Conservation (phyloP, 2,113 vertebrate species). For the Thoracochromis brauschi region DNA sequence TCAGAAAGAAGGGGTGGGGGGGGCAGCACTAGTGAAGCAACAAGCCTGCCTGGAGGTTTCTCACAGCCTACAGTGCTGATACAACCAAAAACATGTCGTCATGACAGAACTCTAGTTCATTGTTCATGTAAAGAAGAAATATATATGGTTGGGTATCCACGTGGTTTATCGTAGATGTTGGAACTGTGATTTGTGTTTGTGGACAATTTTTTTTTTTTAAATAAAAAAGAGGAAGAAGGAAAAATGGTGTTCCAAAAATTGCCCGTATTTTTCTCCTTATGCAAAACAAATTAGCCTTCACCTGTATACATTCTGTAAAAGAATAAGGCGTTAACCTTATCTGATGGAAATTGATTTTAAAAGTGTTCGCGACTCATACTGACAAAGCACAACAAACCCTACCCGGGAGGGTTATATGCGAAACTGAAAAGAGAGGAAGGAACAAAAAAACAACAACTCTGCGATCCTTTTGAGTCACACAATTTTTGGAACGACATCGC, state of each 20-base stretch:
- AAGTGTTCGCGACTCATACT: not conserved
- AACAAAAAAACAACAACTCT: not conserved
- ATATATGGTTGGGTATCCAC: not conserved
- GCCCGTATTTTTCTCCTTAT: not conserved
- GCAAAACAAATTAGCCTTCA: not conserved
- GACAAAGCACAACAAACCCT: not conserved
- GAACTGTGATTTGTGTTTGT: not conserved
- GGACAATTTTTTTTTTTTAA: not conserved
- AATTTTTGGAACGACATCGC: slow-evolving; percentile 8
- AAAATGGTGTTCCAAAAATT: not conserved
- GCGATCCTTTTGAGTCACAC: slow-evolving; percentile 17
- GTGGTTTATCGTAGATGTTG: not conserved
- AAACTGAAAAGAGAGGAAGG: not conserved
- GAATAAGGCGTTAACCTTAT: not conserved
- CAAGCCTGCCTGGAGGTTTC: slow-evolving; percentile 54
- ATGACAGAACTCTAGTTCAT: slow-evolving; percentile 13
- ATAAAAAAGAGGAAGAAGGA: not conserved
- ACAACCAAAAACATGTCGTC: not conserved
- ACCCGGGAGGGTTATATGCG: not conserved
- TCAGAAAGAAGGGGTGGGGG: slow-evolving; percentile 13
- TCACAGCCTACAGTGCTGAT: slow-evolving; percentile 20
- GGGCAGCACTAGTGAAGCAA: slow-evolving; percentile 54
- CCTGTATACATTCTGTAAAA: not conserved
- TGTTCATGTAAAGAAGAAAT: slow-evolving; percentile 22
- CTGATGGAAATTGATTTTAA: not conserved